phyloP scores from a whole-genome alignment of 2,888 invertebrate species.

The Drosophila pegasa region DNA sequence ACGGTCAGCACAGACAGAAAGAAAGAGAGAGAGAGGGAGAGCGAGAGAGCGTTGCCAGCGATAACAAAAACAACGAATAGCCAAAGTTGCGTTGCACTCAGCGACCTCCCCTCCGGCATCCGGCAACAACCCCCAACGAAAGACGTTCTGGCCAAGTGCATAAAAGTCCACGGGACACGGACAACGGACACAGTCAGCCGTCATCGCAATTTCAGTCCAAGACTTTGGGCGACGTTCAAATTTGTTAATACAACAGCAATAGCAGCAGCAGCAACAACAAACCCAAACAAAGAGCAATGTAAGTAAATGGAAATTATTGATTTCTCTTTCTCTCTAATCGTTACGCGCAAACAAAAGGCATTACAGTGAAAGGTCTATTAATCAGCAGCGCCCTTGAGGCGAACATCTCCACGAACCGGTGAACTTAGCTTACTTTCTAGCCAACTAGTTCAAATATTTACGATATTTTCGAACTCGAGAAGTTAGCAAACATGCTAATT shows the following conservation, averaged over 20 bases:
- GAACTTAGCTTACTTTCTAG: background rate
- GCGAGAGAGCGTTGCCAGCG: conserved; percentile 47
- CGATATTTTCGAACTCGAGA: background rate
- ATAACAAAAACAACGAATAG: conserved; percentile 78
- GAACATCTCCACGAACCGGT: background rate
- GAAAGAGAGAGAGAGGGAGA: conserved; percentile 15
- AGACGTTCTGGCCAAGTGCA: conserved; percentile 68
- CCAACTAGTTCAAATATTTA: too few relatives aligned
- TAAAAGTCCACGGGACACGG: conserved; percentile 40
- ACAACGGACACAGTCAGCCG: conserved; percentile 41
- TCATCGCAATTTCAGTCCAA: conserved; percentile 44
- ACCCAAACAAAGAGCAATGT: conserved; percentile 63
- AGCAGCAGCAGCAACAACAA: conserved; percentile 31
- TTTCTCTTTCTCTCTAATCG: conserved; percentile 45
- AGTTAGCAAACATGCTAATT: background rate
- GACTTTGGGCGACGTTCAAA: conserved; percentile 36
- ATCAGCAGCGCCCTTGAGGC: conserved; percentile 6
- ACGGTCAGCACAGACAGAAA: conserved; percentile 1
- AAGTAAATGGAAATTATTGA: conserved; percentile 68
- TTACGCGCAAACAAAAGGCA: conserved; percentile 34
- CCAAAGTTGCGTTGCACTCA: conserved; percentile 64
- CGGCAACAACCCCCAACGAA: conserved; percentile 34
- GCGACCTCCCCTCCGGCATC: conserved; percentile 23
- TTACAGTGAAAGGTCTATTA: conserved; percentile 8
- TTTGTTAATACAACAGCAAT: conserved; percentile 46